Base-by-base conservation (phyloP, 2,888 invertebrate species). In the Hypselothyrea guttata region DNA sequence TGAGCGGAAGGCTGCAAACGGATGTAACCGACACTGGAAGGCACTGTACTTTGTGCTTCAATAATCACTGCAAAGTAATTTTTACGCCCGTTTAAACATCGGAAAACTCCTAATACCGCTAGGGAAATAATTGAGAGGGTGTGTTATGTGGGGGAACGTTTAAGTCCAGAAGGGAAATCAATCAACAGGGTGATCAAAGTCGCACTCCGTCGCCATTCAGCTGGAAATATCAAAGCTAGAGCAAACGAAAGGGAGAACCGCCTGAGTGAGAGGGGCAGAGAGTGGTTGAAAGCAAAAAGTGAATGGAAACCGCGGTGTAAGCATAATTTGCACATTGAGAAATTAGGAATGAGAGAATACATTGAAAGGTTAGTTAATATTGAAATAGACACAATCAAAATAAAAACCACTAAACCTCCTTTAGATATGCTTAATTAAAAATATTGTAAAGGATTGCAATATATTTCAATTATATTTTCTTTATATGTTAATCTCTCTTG, bases 321-420 rank as follows among this genome's bases (percentile, higher is more conserved):
- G 75, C 72, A 75, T 71, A 75, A 75, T 71, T 63, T 51, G 55
- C 64, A 55, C 57, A 60, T 46, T 52, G 22, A 45, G 44, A 41
- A 37, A 47, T 55, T 40, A 51, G 16, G 51, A 58, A 46, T 38
- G 55, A 41, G 55, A 41, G 46, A 65, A 54, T 55, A 41, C 27
- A 9, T 40, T 48, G 12, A 47, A 57, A 41, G 54, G 42, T 37
- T 44, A 45, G 57, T 56, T 37, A 67, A 58, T 61, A 44, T 55
- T 41, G 45, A 35, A 61, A 52, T 38, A 56, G 22, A 7, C 38
- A 53, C 34, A 44, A 5, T 22, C 30, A 28, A 9, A 5, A 38
- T 22, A 22, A 22, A 22, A 4, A 22, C 22, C 22, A n/a, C n/a
- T n/a, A n/a, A n/a, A n/a, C n/a, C n/a, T n/a, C n/a, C n/a, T n/a